phyloP scores from a whole-genome alignment of 1,140 invertebrate genomes.

The Theocolax elegans region DNA sequence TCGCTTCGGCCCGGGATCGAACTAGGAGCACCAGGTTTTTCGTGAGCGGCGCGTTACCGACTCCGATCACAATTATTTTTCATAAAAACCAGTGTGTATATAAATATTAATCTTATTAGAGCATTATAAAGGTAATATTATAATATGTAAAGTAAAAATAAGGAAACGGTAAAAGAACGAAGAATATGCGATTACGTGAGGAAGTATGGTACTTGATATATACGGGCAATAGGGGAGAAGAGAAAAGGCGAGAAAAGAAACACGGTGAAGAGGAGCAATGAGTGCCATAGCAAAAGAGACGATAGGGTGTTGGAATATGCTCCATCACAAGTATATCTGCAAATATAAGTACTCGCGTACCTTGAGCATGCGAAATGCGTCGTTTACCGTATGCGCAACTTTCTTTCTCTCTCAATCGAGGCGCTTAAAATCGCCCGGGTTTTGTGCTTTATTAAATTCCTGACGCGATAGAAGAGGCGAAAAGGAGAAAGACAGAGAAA shows the following conservation, averaged over 20 bases:
- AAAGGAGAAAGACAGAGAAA: constrained; percentile 30
- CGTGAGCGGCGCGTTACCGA: too few relatives aligned
- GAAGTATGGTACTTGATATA: not conserved
- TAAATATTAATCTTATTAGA: too few relatives aligned
- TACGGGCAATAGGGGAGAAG: not conserved
- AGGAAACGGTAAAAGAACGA: too few relatives aligned
- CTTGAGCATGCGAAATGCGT: constrained; percentile 26
- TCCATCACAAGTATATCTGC: not conserved
- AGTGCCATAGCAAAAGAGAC: too few relatives aligned
- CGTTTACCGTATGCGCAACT: constrained; percentile 3
- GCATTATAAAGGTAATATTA: too few relatives aligned
- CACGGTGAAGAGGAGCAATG: not conserved
- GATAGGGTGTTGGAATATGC: constrained; percentile 2
- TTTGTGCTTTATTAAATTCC: constrained; percentile 67
- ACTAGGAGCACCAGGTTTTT: too few relatives aligned
- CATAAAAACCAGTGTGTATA: too few relatives aligned
- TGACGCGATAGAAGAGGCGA: constrained; percentile 58
- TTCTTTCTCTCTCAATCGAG: constrained; percentile 36
- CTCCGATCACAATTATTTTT: too few relatives aligned
- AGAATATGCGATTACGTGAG: not conserved
- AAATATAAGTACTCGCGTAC: not conserved
- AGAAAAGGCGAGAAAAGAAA: not conserved
- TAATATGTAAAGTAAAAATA: too few relatives aligned
- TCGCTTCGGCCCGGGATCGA: too few relatives aligned
- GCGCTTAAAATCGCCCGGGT: constrained; percentile 39